These are phyloP conservation scores for Dryomyza anilis DNA, from an alignment of 2,888 invertebrate genomes.

Conservation along the genomic window DNA sequence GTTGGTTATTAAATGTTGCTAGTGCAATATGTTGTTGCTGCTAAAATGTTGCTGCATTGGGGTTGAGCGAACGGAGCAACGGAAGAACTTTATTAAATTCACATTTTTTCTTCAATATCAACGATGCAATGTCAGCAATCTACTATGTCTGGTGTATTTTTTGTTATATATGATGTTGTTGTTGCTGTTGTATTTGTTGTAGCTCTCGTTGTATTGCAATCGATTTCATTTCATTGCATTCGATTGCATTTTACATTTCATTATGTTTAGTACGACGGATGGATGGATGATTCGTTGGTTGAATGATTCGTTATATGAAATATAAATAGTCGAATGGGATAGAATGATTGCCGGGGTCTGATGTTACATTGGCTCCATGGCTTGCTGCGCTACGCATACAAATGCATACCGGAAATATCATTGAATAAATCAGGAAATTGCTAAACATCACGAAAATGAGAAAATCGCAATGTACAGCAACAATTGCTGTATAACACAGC, in stretches of 20 bases:
- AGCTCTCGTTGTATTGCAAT: neutral
- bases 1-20: neutral
- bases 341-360: too few species aligned
- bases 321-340: too few species aligned
- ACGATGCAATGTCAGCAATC: neutral
- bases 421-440: neutral
- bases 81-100: constrained; percentile 1
- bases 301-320: too few species aligned
- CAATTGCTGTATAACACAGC: too few species aligned
- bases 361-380: too few species aligned
- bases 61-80: too few species aligned
- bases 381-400: neutral
- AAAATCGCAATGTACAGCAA: neutral
- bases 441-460: neutral
- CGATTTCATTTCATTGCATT: neutral
- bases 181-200: neutral
- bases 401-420: neutral
- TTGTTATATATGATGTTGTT: too few species aligned
- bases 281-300: too few species aligned
- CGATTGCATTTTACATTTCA: neutral
- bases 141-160: too few species aligned
- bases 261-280: too few species aligned
- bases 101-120: neutral
- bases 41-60: too few species aligned
- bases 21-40: neutral